Conservation (phyloP, 2,888 invertebrate species). For the Plagiodera versicolora region DNA sequence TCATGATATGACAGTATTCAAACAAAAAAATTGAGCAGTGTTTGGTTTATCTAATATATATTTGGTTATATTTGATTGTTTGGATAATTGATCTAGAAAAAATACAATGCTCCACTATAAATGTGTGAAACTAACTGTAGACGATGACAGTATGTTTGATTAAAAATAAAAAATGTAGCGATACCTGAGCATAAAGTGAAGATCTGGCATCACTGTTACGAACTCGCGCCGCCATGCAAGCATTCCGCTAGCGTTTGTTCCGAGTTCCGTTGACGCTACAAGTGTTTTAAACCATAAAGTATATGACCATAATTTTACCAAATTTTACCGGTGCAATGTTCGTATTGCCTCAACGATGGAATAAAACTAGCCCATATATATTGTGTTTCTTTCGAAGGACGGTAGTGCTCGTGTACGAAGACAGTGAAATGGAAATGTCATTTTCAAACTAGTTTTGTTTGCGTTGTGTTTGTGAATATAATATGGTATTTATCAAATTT, state of each 20-base stretch:
- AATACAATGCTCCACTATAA: no score
- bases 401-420: constrained; percentile 8
- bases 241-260: constrained; percentile 35
- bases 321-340: constrained; percentile 36
- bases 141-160: background rate
- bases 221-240: constrained; percentile 38
- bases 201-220: constrained; percentile 39
- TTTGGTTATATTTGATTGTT: no score
- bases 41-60: no score
- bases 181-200: no score
- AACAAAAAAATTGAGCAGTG: no score
- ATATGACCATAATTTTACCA: constrained; percentile 23
- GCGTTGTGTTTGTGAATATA: background rate
- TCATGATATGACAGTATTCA: no score
- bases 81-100: no score
- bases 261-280: constrained; percentile 40
- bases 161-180: no score
- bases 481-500: background rate
- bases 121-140: no score
- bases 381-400: background rate
- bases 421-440: constrained; percentile 5
- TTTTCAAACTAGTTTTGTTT: constrained; percentile 5
- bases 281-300: constrained; percentile 42
- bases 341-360: constrained; percentile 10
- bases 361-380: background rate